Percentiles rank a stretch among this genome's conserved stretches.
Evolutionary conservation across 1,140 invertebrate species (phyloP).

Genomic region (Coenobita brevimanus): DNA sequence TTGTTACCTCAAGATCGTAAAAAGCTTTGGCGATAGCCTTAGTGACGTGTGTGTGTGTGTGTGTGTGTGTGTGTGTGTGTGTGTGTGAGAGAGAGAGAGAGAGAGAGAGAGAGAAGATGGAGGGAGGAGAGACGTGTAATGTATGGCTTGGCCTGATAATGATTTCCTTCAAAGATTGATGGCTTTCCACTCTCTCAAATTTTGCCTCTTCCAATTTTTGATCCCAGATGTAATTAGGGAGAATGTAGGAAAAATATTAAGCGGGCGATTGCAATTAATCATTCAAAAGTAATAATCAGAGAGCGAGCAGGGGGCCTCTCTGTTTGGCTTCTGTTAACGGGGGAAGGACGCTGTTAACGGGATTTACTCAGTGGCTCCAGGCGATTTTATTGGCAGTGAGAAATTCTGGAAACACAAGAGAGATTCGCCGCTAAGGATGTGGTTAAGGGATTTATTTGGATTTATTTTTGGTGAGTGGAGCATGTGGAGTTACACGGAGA

Average conservation of each 20-base stretch:
- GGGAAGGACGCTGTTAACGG: no score
- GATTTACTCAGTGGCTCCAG: no score
- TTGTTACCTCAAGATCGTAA: no score
- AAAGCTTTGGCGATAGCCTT: background rate
- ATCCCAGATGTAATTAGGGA: conserved; percentile 62
- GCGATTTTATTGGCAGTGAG: no score
- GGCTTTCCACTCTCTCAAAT: conserved; percentile 61
- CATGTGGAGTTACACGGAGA: no score
- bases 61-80: conserved; percentile 1
- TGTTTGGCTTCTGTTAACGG: background rate
- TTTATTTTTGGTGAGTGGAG: no score
- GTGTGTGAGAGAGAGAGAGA: no score
- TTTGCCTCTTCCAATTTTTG: conserved; percentile 65
- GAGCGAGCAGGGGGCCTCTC: background rate
- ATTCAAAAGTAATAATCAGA: conserved; percentile 49
- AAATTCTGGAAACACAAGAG: no score
- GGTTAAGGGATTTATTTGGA: no score
- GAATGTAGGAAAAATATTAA: conserved; percentile 61
- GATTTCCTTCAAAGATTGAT: conserved; percentile 62
- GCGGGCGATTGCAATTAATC: conserved; percentile 59
- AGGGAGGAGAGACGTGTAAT: conserved; percentile 20
- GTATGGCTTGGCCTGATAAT: conserved; percentile 56
- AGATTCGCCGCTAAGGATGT: no score
- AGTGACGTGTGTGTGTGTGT: background rate
- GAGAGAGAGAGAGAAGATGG: background rate